Evolutionary conservation across 2,797 vertebrate species (phyloP).

Genomic region (Halcyon chelicuti): DNA sequence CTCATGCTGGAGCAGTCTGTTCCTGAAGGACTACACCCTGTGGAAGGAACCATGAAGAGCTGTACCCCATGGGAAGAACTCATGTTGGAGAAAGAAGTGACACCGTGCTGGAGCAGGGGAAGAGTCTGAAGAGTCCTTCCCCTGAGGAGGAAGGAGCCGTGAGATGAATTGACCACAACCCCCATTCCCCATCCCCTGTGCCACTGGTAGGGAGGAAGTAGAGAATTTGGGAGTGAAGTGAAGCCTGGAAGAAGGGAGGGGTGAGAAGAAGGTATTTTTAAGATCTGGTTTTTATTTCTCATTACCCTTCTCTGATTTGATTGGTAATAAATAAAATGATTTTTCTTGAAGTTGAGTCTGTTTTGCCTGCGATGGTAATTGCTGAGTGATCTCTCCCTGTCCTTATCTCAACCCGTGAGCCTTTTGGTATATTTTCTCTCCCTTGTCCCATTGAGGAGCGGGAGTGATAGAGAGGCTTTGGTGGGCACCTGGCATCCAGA

Average conservation of each 20-base stretch:
- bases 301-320: background rate
- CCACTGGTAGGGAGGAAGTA: background rate
- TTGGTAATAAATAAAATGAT: background rate
- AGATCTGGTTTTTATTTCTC: background rate
- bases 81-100: too few species aligned
- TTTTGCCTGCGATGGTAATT: background rate
- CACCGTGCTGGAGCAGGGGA: too few species aligned
- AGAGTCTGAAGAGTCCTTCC: background rate
- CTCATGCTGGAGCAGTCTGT: too few species aligned
- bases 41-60: too few species aligned
- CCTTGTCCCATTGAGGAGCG: background rate
- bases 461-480: background rate
- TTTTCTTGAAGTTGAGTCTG: background rate
- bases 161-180: background rate
- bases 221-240: background rate
- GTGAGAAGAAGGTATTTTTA: background rate
- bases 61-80: too few species aligned
- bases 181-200: background rate
- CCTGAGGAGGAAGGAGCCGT: background rate
- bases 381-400: background rate
- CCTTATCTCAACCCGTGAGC: too few species aligned
- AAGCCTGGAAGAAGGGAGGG: background rate
- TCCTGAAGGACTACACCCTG: too few species aligned
- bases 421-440: background rate
- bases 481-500: background rate